Conservation (phyloP, 2,888 invertebrate genomes). For the Drosophila yooni region DNA sequence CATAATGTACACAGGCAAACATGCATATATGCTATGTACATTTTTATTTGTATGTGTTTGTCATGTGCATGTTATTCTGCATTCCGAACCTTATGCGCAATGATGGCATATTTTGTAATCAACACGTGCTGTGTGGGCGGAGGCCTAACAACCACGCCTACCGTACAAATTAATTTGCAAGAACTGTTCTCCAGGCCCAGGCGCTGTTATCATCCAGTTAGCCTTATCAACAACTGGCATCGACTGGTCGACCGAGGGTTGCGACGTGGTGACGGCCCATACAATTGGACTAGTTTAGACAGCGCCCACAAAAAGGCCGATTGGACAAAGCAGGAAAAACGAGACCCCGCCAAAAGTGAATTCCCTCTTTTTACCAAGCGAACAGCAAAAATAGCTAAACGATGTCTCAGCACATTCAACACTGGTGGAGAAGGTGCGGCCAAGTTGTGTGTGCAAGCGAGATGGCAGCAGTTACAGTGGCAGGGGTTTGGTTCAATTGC, state of each 20-base stretch:
- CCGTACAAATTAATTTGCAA: slow-evolving; percentile 74
- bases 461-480: slow-evolving; percentile 62
- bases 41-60: background rate
- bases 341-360: slow-evolving; percentile 86
- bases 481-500: slow-evolving; percentile 74
- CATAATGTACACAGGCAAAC: slow-evolving; percentile 10
- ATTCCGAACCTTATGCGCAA: slow-evolving; percentile 55
- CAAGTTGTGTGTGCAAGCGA: slow-evolving; percentile 56
- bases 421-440: slow-evolving; percentile 68
- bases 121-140: slow-evolving; percentile 73
- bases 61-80: slow-evolving; percentile 4
- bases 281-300: slow-evolving; percentile 74
- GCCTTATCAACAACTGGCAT: slow-evolving; percentile 61
- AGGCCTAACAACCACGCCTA: slow-evolving; percentile 80
- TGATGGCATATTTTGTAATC: slow-evolving; percentile 63
- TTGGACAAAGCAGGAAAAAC: slow-evolving; percentile 83
- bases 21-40: slow-evolving; percentile 4
- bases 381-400: slow-evolving; percentile 68
- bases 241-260: slow-evolving; percentile 55
- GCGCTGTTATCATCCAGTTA: slow-evolving; percentile 59
- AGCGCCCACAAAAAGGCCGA: slow-evolving; percentile 75
- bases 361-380: slow-evolving; percentile 85
- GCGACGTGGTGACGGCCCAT: slow-evolving; percentile 65
- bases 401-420: slow-evolving; percentile 49
- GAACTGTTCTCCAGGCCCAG: slow-evolving; percentile 59